These are phyloP conservation scores for Zapus hudsonius DNA, from an alignment of 2,113 vertebrate genomes.

Conservation along the genomic window DNA sequence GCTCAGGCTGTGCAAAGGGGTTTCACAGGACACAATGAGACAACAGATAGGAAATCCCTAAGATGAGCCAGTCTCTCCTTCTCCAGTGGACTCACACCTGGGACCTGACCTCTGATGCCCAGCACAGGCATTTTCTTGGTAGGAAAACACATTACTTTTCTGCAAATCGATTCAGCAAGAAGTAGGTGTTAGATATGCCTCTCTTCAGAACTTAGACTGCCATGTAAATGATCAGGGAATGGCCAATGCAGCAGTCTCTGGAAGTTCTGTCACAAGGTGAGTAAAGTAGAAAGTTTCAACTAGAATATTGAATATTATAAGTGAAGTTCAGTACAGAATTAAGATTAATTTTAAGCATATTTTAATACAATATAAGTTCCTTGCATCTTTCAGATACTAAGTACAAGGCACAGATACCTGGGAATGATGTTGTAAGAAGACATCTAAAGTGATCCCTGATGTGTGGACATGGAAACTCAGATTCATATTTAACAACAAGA, in stretches of 20 bases:
- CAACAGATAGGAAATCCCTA: background rate
- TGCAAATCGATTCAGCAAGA: background rate
- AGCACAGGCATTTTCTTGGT: background rate
- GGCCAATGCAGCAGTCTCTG: background rate
- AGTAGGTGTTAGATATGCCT: background rate
- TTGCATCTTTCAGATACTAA: background rate
- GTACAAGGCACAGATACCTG: background rate
- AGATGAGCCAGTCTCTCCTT: background rate
- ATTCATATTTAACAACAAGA: background rate
- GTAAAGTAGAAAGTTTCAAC: background rate
- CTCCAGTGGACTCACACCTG: background rate
- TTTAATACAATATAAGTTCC: background rate
- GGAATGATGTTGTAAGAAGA: background rate
- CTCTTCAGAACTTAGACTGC: background rate
- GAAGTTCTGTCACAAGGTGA: background rate
- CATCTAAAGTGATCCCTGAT: background rate
- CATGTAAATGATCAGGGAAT: background rate
- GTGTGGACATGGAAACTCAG: background rate
- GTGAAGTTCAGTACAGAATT: background rate
- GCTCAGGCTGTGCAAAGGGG: background rate
- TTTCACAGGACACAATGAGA: background rate
- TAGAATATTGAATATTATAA: background rate
- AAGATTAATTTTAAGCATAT: background rate
- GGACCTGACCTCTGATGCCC: background rate
- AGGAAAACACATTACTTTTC: background rate